phyloP scores from a whole-genome alignment of 2,888 invertebrate species.

The Drosophila setosimentum region DNA sequence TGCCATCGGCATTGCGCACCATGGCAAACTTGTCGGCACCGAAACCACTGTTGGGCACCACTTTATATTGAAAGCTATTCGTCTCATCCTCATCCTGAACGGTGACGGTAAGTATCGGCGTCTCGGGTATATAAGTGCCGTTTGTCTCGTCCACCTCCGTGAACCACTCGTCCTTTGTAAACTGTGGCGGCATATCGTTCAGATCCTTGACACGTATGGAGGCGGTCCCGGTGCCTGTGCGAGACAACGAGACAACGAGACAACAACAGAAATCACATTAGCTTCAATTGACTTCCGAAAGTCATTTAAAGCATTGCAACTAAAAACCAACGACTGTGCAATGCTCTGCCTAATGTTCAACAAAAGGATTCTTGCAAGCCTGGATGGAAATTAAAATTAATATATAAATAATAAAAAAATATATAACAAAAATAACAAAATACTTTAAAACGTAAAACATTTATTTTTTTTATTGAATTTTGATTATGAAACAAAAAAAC shows the following conservation, averaged over 20 bases:
- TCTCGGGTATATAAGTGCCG: conserved; percentile 94
- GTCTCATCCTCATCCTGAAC: conserved; percentile 98
- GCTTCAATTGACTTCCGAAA: background rate
- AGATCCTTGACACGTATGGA: conserved; percentile 97
- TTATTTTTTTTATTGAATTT: too few relatives aligned
- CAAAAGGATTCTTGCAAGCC: background rate
- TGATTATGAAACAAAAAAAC: too few relatives aligned
- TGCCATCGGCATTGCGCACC: conserved; percentile 97
- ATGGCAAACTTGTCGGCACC: conserved; percentile 98
- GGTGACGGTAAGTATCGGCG: conserved; percentile 96
- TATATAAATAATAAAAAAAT: background rate
- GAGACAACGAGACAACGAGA: background rate
- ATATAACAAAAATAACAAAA: accelerated
- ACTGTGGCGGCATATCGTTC: conserved; percentile 99
- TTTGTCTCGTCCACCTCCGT: conserved; percentile 98
- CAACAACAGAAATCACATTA: background rate
- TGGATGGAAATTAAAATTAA: background rate
- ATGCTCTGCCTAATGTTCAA: background rate
- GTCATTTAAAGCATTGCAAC: background rate
- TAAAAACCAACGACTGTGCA: background rate
- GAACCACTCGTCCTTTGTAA: conserved; percentile 97
- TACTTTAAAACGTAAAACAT: background rate
- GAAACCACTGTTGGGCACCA: conserved; percentile 95
- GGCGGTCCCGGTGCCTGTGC: conserved; percentile 91
- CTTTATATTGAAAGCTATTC: conserved; percentile 97